These are phyloP conservation scores for Aphaenogaster rudis DNA, from an alignment of 1,140 invertebrate species.

Conservation along the genomic window DNA sequence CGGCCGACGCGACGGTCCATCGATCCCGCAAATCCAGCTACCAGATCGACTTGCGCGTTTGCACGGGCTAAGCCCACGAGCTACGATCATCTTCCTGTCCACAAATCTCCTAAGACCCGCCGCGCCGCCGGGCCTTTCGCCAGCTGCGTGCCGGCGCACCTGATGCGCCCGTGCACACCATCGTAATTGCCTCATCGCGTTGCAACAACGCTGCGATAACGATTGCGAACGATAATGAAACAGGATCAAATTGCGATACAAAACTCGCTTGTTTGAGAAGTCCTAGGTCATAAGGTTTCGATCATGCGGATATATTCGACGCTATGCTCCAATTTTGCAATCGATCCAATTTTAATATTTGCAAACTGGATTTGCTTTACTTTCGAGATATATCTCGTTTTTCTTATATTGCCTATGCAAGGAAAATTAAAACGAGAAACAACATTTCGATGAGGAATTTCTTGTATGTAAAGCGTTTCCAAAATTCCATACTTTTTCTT, in stretches of 20 bases:
- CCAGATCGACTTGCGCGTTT: slow-evolving; percentile 76
- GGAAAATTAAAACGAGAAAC: no score
- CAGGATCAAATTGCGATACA: background rate
- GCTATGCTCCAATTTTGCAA: no score
- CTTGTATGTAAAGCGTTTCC: no score
- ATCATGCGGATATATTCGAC: no score
- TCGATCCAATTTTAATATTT: no score
- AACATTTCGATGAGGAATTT: no score
- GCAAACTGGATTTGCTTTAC: no score
- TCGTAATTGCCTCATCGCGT: background rate
- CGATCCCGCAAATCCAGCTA: slow-evolving; percentile 74
- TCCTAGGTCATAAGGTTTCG: no score
- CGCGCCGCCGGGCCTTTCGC: slow-evolving; percentile 52
- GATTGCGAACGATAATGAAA: background rate
- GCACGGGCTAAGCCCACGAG: slow-evolving; percentile 72
- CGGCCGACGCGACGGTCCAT: slow-evolving; percentile 51
- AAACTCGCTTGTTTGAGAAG: background rate
- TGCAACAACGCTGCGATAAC: background rate
- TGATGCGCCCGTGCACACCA: background rate
- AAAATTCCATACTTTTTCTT: no score
- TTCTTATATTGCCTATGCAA: no score
- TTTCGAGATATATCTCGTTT: no score
- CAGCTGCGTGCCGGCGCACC: slow-evolving; percentile 40
- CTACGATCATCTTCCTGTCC: slow-evolving; percentile 75
- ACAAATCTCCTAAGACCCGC: slow-evolving; percentile 70